Evolutionary conservation across 2,113 vertebrate genomes (phyloP).

Genomic region (Notothenia rossii): DNA sequence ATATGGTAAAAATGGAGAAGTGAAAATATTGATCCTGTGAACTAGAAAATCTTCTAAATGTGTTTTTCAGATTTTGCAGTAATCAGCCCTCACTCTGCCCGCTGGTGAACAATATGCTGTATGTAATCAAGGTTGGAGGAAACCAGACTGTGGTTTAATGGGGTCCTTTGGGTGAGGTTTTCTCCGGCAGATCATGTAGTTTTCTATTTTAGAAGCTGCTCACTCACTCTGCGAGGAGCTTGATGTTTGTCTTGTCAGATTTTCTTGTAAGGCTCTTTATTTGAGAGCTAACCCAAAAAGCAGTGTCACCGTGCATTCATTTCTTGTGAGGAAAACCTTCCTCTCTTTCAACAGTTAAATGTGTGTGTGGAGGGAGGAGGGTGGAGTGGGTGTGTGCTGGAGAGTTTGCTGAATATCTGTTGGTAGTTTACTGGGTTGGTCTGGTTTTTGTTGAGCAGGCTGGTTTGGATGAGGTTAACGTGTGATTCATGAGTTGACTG

Average conservation of each 20-base stretch:
- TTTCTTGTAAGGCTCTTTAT: conserved; percentile 41
- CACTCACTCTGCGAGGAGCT: background rate
- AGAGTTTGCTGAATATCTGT: background rate
- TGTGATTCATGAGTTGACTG: conserved; percentile 27
- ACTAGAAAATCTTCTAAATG: background rate
- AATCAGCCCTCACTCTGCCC: background rate
- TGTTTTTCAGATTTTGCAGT: background rate
- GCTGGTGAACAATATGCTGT: background rate
- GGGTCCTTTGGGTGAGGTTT: background rate
- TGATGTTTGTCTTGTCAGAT: conserved; percentile 24
- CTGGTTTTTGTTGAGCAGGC: background rate
- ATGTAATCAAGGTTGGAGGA: background rate
- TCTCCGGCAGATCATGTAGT: background rate
- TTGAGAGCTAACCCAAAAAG: conserved; percentile 6
- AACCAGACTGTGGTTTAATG: background rate
- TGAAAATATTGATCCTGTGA: background rate
- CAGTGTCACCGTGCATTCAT: background rate
- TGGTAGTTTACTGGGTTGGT: conserved; percentile 24
- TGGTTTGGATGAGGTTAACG: background rate
- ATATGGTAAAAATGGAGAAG: background rate
- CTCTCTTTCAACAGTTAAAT: background rate
- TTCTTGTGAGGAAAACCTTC: conserved; percentile 21
- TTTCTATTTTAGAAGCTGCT: background rate
- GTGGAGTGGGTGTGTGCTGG: background rate
- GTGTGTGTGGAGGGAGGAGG: conserved; percentile 14